These are phyloP conservation scores for Numida meleagris DNA, from an alignment of 2,113 vertebrate genomes.

Conservation along the genomic window DNA sequence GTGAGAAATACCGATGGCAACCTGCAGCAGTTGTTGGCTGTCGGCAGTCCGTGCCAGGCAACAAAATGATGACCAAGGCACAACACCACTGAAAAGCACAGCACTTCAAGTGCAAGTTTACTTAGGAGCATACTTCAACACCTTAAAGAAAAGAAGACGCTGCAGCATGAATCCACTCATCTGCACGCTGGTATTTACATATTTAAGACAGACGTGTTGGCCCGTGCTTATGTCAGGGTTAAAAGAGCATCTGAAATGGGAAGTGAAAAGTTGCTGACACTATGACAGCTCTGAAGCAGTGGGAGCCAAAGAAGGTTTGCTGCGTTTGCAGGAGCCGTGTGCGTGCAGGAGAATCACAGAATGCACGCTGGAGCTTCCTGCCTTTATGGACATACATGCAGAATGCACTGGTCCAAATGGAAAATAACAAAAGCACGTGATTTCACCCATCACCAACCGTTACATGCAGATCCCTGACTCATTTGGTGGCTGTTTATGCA, in stretches of 20 bases:
- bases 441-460: background rate
- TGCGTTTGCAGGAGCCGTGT: background rate
- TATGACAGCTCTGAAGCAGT: background rate
- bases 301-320: background rate
- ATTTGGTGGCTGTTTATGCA: background rate
- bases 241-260: background rate
- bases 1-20: background rate
- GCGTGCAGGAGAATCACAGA: background rate
- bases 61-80: background rate
- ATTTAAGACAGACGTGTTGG: background rate
- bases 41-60: background rate
- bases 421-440: background rate
- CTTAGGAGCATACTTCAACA: background rate
- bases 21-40: background rate
- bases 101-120: background rate
- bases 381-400: accelerated
- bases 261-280: background rate
- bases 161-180: background rate
- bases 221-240: background rate
- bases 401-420: background rate
- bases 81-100: background rate
- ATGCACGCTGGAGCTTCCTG: accelerated
- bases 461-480: background rate
- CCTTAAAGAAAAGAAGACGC: accelerated
- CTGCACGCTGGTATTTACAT: background rate